phyloP scores from a whole-genome alignment of 2,113 vertebrate species.

The Carollia perspicillata region DNA sequence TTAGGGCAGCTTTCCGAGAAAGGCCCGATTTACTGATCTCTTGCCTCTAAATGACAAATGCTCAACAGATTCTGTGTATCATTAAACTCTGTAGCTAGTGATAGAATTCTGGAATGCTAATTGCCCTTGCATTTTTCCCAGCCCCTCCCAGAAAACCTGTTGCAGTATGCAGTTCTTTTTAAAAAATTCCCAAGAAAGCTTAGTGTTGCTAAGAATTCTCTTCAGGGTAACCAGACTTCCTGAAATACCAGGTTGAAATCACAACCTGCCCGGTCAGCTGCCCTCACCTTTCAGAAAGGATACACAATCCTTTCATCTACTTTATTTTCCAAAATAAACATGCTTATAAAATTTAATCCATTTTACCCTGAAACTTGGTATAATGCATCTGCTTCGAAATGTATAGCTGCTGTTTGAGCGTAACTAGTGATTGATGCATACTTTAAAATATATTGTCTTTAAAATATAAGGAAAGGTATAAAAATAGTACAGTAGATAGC shows the following conservation, averaged over 20 bases:
- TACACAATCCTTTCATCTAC: background rate
- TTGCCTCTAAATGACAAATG: background rate
- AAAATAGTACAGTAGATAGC: background rate
- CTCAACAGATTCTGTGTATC: background rate
- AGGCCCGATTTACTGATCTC: background rate
- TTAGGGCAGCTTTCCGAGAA: background rate
- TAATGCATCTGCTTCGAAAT: background rate
- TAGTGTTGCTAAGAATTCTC: background rate
- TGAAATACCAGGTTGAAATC: background rate
- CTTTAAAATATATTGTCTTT: background rate
- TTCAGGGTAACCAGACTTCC: background rate
- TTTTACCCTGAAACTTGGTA: background rate
- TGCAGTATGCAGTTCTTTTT: background rate
- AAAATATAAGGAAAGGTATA: background rate
- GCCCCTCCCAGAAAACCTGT: background rate
- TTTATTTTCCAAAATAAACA: constrained; percentile 27
- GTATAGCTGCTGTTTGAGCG: background rate
- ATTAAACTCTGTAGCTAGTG: constrained; percentile 7
- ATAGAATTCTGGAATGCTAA: constrained; percentile 28
- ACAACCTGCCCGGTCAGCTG: background rate
- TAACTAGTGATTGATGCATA: background rate
- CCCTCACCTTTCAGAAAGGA: background rate
- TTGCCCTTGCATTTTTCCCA: background rate
- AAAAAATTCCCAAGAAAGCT: constrained; percentile 9
- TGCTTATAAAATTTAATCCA: background rate